These are phyloP conservation scores for Archocentrus centrarchus DNA, from an alignment of 2,113 vertebrate species.

Conservation along the genomic window DNA sequence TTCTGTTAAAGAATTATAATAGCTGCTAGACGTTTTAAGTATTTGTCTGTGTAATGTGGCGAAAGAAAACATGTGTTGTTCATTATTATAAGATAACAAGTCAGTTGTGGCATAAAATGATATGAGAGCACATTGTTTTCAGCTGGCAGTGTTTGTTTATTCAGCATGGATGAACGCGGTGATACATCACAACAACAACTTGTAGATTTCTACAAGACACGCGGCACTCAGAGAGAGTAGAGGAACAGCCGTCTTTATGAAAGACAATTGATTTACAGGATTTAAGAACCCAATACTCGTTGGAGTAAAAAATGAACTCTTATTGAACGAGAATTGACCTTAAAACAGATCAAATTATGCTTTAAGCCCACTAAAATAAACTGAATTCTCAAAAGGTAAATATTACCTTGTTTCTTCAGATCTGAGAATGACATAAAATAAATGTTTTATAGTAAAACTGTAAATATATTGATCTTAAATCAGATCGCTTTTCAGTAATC, in stretches of 20 bases:
- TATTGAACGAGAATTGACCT: not conserved
- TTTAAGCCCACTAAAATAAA: not conserved
- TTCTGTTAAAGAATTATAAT: not conserved
- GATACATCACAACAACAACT: slow-evolving; percentile 48
- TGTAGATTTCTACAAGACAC: slow-evolving; percentile 46
- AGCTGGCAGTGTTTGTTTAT: slow-evolving; percentile 18
- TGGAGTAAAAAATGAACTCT: not conserved
- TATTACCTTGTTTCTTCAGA: not conserved
- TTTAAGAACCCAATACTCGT: not conserved
- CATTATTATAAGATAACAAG: not conserved
- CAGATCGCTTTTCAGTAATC: fast-evolving
- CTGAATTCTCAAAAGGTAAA: not conserved
- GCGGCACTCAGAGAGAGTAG: slow-evolving; percentile 28
- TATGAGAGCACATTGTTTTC: not conserved
- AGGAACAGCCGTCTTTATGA: slow-evolving; percentile 26
- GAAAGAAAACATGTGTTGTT: not conserved
- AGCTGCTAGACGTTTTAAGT: no score
- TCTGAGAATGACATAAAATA: not conserved
- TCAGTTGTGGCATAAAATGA: not conserved
- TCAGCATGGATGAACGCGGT: not conserved
- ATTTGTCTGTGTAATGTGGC: no score
- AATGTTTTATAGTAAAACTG: not conserved
- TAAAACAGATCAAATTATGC: slow-evolving; percentile 18
- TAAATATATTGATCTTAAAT: not conserved
- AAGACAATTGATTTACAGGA: not conserved